Evolutionary conservation across 2,888 invertebrate genomes (phyloP), one percentile per base, ranked within the genome.

Genomic region (Cerastoderma edule): DNA sequence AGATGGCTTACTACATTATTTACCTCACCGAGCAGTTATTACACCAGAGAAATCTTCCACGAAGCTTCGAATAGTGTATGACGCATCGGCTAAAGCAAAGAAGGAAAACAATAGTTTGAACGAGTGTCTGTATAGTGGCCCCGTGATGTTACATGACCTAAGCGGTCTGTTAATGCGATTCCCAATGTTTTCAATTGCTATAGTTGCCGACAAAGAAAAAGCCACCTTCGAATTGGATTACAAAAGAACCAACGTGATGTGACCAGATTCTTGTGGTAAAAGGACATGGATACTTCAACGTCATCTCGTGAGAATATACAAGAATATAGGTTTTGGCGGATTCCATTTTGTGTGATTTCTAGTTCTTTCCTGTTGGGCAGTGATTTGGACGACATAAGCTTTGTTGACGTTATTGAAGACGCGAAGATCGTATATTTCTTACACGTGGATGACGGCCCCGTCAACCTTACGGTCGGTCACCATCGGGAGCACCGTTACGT

Each of bases 171-270:
- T 75, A n/a, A 50, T 75, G 69, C 16, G 72, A 60, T 79, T 75
- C 39, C 44, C 69, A 54, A n/a, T 66, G n/a, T 10, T 54, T 27
- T 30, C 33, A 53, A 32, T 56, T 5, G 76, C 67, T n/a, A 22
- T 79, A 5, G 57, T 72, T 3, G 48, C 71, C 3, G 79, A 79
- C 44, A 80, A 73, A 28, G 73, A 80, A 39, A 80, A 76, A 32
- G 73, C 70, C 0, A 76, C 73, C 24, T 44, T 76, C 8, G 56
- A 75, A 30, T 50, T 22, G 44, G 56, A 8, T 35, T 75, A 13
- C 75, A 78, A 28, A 24, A 50, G 16, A 30, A 28, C 22, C 13
- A 72, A 39, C 60, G 72, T 16, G 78, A 78, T 53, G 64, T 67
- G 0, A 78, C 74, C n/a, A 46, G 65, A 44, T 79, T 78, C 44